Conservation (phyloP, 2,113 vertebrate species). For the Chrysochloris asiatica region DNA sequence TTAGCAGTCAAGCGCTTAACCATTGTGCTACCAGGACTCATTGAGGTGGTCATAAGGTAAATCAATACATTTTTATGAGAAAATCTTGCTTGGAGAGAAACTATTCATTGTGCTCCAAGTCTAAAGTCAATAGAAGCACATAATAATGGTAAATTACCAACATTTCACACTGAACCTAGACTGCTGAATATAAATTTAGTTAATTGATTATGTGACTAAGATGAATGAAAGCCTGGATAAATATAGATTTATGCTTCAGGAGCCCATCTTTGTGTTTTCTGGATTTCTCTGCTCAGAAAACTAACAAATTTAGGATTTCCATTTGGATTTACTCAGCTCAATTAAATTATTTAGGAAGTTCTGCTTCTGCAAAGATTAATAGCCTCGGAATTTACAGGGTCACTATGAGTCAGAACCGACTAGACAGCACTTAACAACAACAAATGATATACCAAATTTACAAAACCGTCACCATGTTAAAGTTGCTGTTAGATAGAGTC, state of each 20-base stretch:
- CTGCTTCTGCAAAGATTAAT: too few relatives aligned
- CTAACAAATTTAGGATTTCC: slow-evolving; percentile 29
- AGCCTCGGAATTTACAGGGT: too few relatives aligned
- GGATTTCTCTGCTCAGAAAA: slow-evolving; percentile 46
- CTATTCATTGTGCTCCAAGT: neutral
- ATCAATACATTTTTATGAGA: neutral
- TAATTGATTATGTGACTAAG: slow-evolving; percentile 44
- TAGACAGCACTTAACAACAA: too few relatives aligned
- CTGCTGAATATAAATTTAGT: slow-evolving; percentile 9
- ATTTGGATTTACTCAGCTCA: slow-evolving; percentile 42
- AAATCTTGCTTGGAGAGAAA: slow-evolving; percentile 25
- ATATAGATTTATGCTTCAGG: slow-evolving; percentile 34
- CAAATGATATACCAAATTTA: slow-evolving; percentile 60
- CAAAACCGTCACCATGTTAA: slow-evolving; percentile 39
- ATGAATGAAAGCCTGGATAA: slow-evolving; percentile 42
- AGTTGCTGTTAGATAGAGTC: slow-evolving; percentile 35
- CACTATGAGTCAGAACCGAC: too few relatives aligned
- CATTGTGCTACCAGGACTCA: neutral
- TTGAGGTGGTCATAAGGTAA: neutral
- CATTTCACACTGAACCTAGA: slow-evolving; percentile 29
- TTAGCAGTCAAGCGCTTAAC: neutral
- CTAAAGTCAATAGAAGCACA: slow-evolving; percentile 40
- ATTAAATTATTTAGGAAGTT: slow-evolving; percentile 60
- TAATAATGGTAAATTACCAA: slow-evolving; percentile 46
- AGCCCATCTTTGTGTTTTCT: slow-evolving; percentile 57